phyloP scores from a whole-genome alignment of 2,888 invertebrate species.

The Mactromeris polynyma region DNA sequence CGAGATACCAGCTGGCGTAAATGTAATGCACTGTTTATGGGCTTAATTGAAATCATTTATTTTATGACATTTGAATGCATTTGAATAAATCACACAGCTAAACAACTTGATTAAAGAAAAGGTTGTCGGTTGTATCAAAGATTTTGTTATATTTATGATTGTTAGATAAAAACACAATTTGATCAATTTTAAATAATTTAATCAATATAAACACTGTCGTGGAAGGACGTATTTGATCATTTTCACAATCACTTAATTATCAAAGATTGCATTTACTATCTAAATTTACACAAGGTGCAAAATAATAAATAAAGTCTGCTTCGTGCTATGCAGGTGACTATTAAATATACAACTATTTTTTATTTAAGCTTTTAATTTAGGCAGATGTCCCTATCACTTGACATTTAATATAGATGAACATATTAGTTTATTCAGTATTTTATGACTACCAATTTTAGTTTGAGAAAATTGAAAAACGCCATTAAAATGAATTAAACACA shows the following conservation, averaged over 20 bases:
- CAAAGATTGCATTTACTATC: no score
- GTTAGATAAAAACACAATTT: background rate
- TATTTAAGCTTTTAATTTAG: no score
- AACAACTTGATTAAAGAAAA: background rate
- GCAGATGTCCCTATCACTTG: no score
- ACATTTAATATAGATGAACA: no score
- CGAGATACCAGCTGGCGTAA: background rate
- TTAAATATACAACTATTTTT: no score
- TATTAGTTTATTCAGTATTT: no score
- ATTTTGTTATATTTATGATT: background rate
- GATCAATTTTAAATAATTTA: background rate
- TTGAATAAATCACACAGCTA: background rate
- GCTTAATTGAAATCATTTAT: constrained; percentile 1
- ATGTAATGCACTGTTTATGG: background rate
- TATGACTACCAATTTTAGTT: no score
- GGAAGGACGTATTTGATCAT: background rate
- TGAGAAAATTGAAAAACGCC: no score
- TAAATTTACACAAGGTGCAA: no score
- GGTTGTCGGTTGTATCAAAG: background rate
- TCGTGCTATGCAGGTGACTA: no score
- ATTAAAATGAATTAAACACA: no score
- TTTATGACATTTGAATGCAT: constrained; percentile 16
- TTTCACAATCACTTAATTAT: background rate
- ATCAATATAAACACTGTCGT: background rate
- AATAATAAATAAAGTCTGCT: no score